Evolutionary conservation across 2,888 invertebrate species (phyloP).

Genomic region (Idaea aversata): DNA sequence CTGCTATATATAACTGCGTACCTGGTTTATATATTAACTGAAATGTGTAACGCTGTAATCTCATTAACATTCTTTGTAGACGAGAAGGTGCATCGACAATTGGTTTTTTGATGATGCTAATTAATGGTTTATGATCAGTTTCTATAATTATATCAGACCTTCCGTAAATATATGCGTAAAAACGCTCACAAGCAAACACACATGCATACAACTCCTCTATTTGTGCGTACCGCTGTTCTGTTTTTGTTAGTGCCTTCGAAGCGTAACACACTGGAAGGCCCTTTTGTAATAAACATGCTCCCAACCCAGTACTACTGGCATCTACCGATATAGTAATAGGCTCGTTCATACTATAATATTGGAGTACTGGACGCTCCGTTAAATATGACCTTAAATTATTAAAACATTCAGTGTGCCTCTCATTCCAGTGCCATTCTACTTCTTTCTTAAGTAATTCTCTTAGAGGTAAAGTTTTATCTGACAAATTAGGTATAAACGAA

Average conservation of each 20-base stretch:
- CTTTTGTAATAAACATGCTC: conserved; percentile 27
- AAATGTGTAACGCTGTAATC: conserved; percentile 16
- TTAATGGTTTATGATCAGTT: conserved; percentile 17
- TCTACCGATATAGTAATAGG: conserved; percentile 13
- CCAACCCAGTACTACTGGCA: conserved; percentile 25
- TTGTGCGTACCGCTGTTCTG: conserved; percentile 21
- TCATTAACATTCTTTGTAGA: conserved; percentile 20
- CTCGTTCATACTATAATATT: conserved; percentile 23
- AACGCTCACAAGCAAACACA: conserved; percentile 26
- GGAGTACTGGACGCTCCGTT: conserved; percentile 19
- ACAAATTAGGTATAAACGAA: conserved; percentile 28
- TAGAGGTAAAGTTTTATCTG: conserved; percentile 23
- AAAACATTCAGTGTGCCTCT: conserved; percentile 18
- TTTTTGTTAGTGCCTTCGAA: conserved; percentile 18
- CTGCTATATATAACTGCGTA: conserved; percentile 1
- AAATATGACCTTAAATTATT: conserved; percentile 12
- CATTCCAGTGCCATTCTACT: conserved; percentile 27
- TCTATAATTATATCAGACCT: conserved; percentile 14
- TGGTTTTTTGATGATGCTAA: conserved; percentile 20
- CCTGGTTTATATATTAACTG: conserved; percentile 4
- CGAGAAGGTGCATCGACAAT: conserved; percentile 15
- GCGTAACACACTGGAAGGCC: conserved; percentile 17
- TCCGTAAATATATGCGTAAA: conserved; percentile 23
- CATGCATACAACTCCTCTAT: conserved; percentile 27
- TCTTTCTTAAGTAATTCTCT: conserved; percentile 28